phyloP scores from a whole-genome alignment of 1,140 invertebrate species.

The Neodiprion virginianus region DNA sequence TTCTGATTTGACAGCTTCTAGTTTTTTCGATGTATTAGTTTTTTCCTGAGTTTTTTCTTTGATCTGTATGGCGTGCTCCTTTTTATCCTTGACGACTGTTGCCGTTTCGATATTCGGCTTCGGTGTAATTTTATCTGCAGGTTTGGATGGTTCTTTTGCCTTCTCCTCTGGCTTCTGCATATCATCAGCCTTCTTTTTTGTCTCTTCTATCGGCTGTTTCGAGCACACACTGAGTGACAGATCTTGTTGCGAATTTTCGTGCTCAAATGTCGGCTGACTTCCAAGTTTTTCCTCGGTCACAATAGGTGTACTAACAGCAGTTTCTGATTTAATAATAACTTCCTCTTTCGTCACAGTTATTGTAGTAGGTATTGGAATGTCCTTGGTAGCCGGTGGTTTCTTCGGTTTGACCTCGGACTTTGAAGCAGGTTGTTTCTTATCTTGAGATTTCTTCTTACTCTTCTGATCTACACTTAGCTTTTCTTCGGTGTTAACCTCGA shows the following conservation, averaged over 20 bases:
- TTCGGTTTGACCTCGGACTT: not conserved
- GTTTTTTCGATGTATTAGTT: no score
- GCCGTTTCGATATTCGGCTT: slow-evolving; percentile 9
- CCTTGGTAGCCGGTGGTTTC: not conserved
- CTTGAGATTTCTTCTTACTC: not conserved
- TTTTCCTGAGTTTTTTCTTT: slow-evolving; percentile 18
- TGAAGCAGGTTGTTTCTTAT: not conserved
- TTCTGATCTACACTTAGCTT: not conserved
- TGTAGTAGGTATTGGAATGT: not conserved
- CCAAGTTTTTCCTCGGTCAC: not conserved
- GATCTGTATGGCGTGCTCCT: slow-evolving; percentile 1
- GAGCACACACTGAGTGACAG: not conserved
- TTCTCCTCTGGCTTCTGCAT: not conserved
- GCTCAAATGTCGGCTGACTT: not conserved
- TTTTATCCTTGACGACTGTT: not conserved
- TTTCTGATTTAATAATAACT: not conserved
- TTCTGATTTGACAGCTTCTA: no score
- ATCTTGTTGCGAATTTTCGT: not conserved
- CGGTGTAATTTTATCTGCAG: slow-evolving; percentile 8
- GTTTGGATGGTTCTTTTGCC: not conserved
- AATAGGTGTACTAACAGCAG: not conserved
- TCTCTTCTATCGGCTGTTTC: not conserved
- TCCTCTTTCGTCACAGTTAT: not conserved
- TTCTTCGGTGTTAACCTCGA: slow-evolving; percentile 12
- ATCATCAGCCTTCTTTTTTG: not conserved